Conservation (phyloP, 2,113 vertebrate genomes). For the Cryptomyrus ogoouensis region DNA sequence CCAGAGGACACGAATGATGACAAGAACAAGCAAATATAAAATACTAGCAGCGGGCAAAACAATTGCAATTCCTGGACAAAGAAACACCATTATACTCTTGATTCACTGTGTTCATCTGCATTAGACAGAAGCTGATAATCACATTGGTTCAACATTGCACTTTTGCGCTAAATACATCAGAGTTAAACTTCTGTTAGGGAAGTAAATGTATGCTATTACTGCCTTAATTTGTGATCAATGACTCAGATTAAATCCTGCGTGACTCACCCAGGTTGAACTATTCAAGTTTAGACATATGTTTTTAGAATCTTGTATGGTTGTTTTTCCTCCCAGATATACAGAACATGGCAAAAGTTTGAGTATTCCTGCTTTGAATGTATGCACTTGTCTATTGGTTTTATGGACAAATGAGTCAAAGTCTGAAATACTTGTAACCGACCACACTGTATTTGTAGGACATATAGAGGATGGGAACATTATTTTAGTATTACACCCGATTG, state of each 20-base stretch:
- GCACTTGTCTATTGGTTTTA: not conserved
- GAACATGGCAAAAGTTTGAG: not conserved
- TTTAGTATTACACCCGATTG: not conserved
- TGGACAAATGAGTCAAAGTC: not conserved
- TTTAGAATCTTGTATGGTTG: not conserved
- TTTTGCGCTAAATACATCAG: slow-evolving; percentile 51
- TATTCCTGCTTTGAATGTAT: not conserved
- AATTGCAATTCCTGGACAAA: not conserved
- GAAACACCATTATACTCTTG: not conserved
- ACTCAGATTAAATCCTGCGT: slow-evolving; percentile 41
- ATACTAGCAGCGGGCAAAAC: not conserved
- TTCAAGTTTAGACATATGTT: not conserved
- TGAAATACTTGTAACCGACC: not conserved
- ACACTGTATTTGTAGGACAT: not conserved
- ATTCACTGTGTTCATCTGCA: not conserved
- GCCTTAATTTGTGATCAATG: slow-evolving; percentile 50
- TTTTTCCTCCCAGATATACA: not conserved
- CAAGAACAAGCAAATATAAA: not conserved
- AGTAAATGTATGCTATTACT: slow-evolving; percentile 37
- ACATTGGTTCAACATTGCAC: slow-evolving; percentile 31
- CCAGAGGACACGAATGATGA: not conserved
- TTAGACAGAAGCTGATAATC: slow-evolving; percentile 2
- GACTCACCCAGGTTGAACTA: slow-evolving; percentile 5
- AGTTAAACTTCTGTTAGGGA: slow-evolving; percentile 37
- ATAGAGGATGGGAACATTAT: not conserved